Evolutionary conservation across 2,113 vertebrate genomes (phyloP), one percentile per base, ranked within the genome.

Genomic region (Pomatorhinus ruficollis): DNA sequence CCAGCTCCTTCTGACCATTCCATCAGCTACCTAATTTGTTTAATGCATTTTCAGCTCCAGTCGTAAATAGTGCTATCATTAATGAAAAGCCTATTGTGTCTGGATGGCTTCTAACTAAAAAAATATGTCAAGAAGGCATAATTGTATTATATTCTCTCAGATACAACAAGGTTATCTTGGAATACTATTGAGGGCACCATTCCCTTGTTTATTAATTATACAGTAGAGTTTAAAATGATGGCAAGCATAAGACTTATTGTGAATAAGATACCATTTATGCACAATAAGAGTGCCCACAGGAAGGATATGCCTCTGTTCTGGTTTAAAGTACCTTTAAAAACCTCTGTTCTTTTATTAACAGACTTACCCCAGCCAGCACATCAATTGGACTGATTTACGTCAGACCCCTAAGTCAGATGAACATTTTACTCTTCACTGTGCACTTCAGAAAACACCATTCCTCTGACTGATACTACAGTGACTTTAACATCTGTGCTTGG

Each of bases 31-130:
- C 37, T 86, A 77, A 91, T 91, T 82, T 90, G 50, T 78, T 83
- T 52, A 96, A 82, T 86, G 90, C 56, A 85, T 95, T 86, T 96
- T 86, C 71, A 94, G 78, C 42, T 80, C 40, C 35, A 57, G 37
- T n/a, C 2, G 0, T 79, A 91, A 44, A 71, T 75, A 88, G 10
- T 27, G 47, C 68, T 88, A 69, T 44, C 64, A 75, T 57, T 94
- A 93, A 94, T 86, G 82, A 96, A 96, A 96, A 95, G 83, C 63
- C 64, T 71, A 23, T 74, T 78, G 35, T 56, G 40, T 63, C 50
- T 85, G 52, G 54, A 80, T 78, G 71, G 42, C 37, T 93, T 95
- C 78, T 74, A 90, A 75, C 59, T 2, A 83, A 89, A 74, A 80
- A 75, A 76, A 44, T 13, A 86, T 8, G 28, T 44, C 52, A 84